These are phyloP conservation scores for Actinemys pallida DNA, from an alignment of 2,113 vertebrate species.

Conservation along the genomic window DNA sequence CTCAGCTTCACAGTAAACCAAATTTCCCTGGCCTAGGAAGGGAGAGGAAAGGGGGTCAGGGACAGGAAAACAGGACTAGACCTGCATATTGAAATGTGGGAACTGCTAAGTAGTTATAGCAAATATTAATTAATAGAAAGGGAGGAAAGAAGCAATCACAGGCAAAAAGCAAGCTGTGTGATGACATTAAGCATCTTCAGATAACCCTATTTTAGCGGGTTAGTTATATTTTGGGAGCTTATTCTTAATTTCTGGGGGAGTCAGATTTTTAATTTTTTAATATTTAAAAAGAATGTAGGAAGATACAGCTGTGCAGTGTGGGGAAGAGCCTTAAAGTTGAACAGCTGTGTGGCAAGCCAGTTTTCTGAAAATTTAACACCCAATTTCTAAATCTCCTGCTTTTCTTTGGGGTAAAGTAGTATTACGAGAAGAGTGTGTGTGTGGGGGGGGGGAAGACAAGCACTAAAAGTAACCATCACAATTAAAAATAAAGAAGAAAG, in stretches of 20 bases:
- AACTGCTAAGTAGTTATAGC: background rate
- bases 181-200: constrained; percentile 35
- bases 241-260: background rate
- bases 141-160: background rate
- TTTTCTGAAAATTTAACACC: background rate
- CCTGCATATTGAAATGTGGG: background rate
- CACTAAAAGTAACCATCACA: background rate
- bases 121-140: background rate
- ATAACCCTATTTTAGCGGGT: background rate
- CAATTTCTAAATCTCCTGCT: background rate
- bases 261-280: background rate
- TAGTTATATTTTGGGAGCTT: background rate
- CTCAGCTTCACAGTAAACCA: background rate
- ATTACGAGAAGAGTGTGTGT: background rate
- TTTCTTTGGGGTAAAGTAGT: background rate
- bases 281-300: background rate
- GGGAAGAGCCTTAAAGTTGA: background rate
- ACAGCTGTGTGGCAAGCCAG: background rate
- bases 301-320: background rate
- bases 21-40: background rate
- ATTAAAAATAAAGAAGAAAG: background rate
- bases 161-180: background rate
- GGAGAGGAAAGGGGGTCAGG: constrained; percentile 22
- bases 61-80: background rate
- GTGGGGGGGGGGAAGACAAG: rapidly evolving